Conservation (phyloP, 2,113 vertebrate genomes). For the Carettochelys insculpta region DNA sequence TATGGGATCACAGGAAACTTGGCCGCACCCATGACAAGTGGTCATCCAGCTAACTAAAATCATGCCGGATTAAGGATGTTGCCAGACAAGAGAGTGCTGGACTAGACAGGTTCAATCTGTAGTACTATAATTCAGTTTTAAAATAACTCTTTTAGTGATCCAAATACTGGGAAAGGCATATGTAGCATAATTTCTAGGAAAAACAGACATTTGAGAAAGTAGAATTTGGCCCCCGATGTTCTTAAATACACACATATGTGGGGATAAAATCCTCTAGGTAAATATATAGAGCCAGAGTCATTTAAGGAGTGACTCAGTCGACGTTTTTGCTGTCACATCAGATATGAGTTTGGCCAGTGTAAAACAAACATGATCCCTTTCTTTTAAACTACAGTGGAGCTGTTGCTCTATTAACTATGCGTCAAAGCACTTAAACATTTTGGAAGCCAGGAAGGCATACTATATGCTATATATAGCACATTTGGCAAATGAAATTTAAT, state of each 20-base stretch:
- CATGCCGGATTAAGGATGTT: too few relatives aligned
- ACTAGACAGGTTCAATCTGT: too few relatives aligned
- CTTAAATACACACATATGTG: neutral
- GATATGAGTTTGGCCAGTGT: neutral
- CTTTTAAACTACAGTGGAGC: neutral
- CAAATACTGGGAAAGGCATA: neutral
- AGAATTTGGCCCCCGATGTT: neutral
- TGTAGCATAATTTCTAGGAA: neutral
- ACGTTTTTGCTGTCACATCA: neutral
- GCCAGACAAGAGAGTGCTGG: too few relatives aligned
- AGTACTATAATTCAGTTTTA: conserved; percentile 5
- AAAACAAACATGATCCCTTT: neutral
- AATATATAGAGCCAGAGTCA: neutral
- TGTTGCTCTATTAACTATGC: neutral
- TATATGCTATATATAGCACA: neutral
- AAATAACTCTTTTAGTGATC: neutral
- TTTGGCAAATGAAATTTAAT: too few relatives aligned
- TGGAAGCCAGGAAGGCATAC: neutral
- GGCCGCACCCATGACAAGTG: too few relatives aligned
- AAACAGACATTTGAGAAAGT: neutral
- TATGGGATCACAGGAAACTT: too few relatives aligned
- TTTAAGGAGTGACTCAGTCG: neutral
- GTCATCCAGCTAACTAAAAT: too few relatives aligned
- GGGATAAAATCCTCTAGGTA: neutral
- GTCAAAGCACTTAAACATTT: neutral